Percentiles rank a stretch among this genome's conserved stretches.
Conservation (phyloP, 92 coral and sea anemone genomes). For the Palythoa grandis region DNA sequence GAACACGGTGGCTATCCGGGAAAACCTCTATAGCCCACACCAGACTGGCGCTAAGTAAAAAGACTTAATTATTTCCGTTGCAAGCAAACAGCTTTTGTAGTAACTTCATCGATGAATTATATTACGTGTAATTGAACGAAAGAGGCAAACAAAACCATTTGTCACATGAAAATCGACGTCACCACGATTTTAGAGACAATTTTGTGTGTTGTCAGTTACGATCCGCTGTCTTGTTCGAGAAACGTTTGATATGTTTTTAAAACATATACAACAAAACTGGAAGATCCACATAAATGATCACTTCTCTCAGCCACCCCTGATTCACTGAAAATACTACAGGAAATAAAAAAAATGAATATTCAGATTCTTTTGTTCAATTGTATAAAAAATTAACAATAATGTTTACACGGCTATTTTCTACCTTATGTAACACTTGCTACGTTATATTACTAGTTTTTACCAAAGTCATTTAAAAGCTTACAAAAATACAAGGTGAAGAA, state of each 20-base stretch:
- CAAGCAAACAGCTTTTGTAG: conserved; percentile 24
- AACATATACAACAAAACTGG: no score
- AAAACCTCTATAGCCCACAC: not conserved
- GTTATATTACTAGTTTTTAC: not conserved
- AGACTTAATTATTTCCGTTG: not conserved
- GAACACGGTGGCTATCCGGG: not conserved
- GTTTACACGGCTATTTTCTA: not conserved
- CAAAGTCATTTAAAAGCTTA: not conserved
- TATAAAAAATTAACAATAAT: conserved; percentile 1
- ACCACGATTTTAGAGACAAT: not conserved
- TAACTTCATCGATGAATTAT: conserved; percentile 12
- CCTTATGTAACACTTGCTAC: no score
- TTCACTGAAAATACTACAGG: not conserved
- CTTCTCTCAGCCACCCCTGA: not conserved
- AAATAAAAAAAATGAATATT: not conserved
- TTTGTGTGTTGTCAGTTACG: not conserved
- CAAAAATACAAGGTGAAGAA: not conserved
- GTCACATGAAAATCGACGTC: not conserved
- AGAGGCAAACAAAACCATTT: not conserved
- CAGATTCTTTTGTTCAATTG: not conserved
- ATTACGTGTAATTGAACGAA: not conserved
- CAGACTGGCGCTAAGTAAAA: not conserved
- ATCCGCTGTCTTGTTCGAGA: not conserved
- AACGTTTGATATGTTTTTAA: no score
- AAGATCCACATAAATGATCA: not conserved